Conservation (phyloP, 2,797 vertebrate genomes). For the Sebastes steindachneri region DNA sequence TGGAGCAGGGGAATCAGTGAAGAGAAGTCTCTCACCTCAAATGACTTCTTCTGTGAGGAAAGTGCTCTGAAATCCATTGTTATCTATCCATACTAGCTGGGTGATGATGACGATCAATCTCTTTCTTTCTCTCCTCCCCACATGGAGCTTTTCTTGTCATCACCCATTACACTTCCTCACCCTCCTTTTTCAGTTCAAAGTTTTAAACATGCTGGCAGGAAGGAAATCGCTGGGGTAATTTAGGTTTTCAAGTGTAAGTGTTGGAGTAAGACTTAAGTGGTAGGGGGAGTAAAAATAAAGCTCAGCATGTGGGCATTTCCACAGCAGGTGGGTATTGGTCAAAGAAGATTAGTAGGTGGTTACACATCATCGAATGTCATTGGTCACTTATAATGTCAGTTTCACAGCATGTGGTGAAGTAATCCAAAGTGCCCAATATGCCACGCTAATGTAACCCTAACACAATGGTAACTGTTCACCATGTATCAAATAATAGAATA, state of each 20-base stretch:
- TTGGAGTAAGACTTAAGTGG: background rate
- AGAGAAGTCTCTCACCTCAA: background rate
- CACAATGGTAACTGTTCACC: background rate
- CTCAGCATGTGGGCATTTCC: background rate
- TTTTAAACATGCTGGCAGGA: background rate
- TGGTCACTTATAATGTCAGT: background rate
- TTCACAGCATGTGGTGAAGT: background rate
- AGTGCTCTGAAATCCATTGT: background rate
- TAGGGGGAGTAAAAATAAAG: background rate
- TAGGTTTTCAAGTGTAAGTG: background rate
- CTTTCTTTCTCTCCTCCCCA: background rate
- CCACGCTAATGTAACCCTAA: background rate
- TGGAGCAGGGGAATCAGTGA: background rate
- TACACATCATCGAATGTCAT: background rate
- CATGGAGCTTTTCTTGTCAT: background rate
- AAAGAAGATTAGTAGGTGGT: background rate
- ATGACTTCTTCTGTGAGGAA: background rate
- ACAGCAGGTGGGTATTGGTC: background rate
- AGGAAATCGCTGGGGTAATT: background rate
- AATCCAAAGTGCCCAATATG: background rate
- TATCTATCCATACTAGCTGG: background rate
- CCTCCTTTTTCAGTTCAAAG: background rate
- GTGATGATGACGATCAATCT: background rate
- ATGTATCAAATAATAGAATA: background rate
- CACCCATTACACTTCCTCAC: background rate